Evolutionary conservation across 2,113 vertebrate genomes (phyloP).

Genomic region (Prietella phreatophila): DNA sequence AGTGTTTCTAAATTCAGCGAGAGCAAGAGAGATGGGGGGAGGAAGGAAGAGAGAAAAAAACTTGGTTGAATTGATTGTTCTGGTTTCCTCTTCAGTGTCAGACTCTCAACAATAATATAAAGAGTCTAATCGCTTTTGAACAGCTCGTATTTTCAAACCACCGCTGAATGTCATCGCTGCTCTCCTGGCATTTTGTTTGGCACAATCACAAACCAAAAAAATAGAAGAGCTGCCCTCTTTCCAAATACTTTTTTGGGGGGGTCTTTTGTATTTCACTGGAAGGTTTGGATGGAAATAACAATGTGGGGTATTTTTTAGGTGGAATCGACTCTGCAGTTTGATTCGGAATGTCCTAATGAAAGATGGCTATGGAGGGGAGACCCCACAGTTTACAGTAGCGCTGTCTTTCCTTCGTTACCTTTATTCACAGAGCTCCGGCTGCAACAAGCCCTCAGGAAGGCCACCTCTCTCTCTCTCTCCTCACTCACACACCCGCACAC

Average conservation of each 20-base stretch:
- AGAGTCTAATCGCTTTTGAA: conserved; percentile 73
- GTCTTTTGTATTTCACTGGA: conserved; percentile 67
- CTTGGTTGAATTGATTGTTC: conserved; percentile 71
- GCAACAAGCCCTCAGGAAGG: conserved; percentile 93
- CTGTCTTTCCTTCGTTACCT: conserved; percentile 84
- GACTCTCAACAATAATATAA: conserved; percentile 71
- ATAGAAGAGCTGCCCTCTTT: conserved; percentile 61
- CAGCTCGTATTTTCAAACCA: conserved; percentile 66
- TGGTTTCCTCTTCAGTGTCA: conserved; percentile 76
- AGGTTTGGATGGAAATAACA: conserved; percentile 61
- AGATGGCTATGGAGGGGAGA: conserved; percentile 45
- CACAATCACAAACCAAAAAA: conserved; percentile 45
- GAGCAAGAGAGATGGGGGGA: conserved; percentile 36
- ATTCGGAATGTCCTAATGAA: conserved; percentile 81
- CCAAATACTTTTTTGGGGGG: conserved; percentile 21
- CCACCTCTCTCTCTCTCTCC: conserved; percentile 75
- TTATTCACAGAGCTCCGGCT: conserved; percentile 87
- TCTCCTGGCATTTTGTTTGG: conserved; percentile 72
- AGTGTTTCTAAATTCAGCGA: conserved; percentile 80
- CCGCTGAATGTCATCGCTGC: conserved; percentile 63
- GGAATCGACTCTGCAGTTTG: conserved; percentile 72
- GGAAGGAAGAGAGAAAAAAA: conserved; percentile 46
- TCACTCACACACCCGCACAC: conserved; percentile 79
- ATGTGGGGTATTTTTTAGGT: conserved; percentile 62
- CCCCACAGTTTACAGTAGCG: conserved; percentile 87